Percentiles rank a stretch among this genome's conserved stretches.
phyloP scores from a whole-genome alignment of 2,888 invertebrate species.

The Crioceris asparagi region DNA sequence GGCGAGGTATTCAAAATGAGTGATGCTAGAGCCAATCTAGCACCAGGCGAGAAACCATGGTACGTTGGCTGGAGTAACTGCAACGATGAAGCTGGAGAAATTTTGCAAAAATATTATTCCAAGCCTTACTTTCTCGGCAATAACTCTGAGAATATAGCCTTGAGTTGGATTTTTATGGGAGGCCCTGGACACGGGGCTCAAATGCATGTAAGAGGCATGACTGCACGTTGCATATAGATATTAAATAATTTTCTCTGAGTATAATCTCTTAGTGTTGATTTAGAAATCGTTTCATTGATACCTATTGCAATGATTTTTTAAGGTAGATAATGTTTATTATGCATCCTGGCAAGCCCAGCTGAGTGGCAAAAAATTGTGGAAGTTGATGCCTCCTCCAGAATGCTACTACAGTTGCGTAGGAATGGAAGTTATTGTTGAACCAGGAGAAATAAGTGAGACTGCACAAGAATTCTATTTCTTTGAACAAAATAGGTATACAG shows the following conservation, averaged over 20 bases:
- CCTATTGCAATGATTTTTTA: constrained; percentile 20
- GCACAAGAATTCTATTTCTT: neutral
- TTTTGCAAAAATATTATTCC: constrained; percentile 65
- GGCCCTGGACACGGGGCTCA: constrained; percentile 89
- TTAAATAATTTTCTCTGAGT: too few species aligned
- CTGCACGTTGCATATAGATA: too few species aligned
- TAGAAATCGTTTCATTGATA: too few species aligned
- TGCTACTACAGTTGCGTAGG: constrained; percentile 68
- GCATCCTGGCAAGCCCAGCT: constrained; percentile 98
- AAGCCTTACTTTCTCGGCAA: constrained; percentile 83
- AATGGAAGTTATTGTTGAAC: constrained; percentile 60
- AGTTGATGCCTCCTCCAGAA: constrained; percentile 84
- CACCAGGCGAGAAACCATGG: constrained; percentile 39
- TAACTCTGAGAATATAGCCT: constrained; percentile 76
- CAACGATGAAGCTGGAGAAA: constrained; percentile 67
- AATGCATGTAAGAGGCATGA: constrained; percentile 84
- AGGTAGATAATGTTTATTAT: constrained; percentile 89
- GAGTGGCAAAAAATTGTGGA: constrained; percentile 79
- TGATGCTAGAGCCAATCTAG: constrained; percentile 51
- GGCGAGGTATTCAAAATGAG: constrained; percentile 78
- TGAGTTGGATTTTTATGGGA: constrained; percentile 97
- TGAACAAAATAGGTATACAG: neutral
- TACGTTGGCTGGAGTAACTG: constrained; percentile 89
- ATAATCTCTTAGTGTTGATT: too few species aligned
- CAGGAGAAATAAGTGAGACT: constrained; percentile 84